Conservation (phyloP, 2,113 vertebrate species). For the Ptychochromis oligacanthus region DNA sequence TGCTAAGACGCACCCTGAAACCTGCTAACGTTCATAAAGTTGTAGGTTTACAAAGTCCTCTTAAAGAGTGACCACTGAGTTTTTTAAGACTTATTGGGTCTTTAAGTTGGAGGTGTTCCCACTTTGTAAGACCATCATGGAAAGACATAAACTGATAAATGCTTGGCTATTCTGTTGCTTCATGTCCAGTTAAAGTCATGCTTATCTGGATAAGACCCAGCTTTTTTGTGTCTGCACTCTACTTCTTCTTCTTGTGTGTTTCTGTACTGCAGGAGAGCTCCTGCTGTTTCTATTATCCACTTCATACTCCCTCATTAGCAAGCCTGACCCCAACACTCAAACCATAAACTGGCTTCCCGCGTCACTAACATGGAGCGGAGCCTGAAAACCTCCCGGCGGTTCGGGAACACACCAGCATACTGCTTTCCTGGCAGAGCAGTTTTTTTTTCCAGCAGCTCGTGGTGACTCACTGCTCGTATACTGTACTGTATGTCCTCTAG, state of each 20-base stretch:
- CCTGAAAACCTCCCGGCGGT: slow-evolving; percentile 44
- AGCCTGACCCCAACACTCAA: slow-evolving; percentile 41
- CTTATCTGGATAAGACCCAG: neutral
- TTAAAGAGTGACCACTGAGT: neutral
- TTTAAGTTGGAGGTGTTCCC: neutral
- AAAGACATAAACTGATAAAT: neutral
- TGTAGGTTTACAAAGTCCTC: neutral
- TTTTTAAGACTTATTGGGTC: neutral
- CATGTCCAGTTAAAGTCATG: neutral
- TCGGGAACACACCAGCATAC: slow-evolving; percentile 36
- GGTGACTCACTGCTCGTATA: slow-evolving; percentile 49
- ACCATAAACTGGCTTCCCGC: slow-evolving; percentile 46
- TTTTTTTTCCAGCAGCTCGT: slow-evolving; percentile 45
- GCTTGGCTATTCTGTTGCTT: neutral
- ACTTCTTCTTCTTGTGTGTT: neutral
- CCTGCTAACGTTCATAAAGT: neutral
- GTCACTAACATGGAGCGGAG: slow-evolving; percentile 20
- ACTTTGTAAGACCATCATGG: neutral
- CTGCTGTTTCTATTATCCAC: slow-evolving; percentile 30
- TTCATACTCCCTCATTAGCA: slow-evolving; percentile 41
- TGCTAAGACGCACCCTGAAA: neutral
- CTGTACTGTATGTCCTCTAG: slow-evolving; percentile 8
- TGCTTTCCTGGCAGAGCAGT: slow-evolving; percentile 54
- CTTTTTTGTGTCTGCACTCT: slow-evolving; percentile 1
- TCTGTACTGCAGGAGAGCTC: neutral